Evolutionary conservation across 64 coral and sea anemone genomes (phyloP).

Genomic region (Orbicella faveolata): DNA sequence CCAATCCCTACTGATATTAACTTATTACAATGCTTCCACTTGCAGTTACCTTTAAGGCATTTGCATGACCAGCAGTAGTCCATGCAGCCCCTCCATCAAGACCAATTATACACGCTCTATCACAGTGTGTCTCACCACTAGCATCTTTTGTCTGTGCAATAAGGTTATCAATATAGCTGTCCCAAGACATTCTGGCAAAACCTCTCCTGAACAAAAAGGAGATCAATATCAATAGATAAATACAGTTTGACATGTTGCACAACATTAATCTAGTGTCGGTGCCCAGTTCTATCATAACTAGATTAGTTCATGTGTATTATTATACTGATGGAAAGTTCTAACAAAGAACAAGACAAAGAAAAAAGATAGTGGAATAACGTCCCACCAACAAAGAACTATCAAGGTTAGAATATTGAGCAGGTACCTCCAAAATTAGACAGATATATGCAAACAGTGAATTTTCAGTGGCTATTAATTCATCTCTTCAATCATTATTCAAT

Average conservation of each 20-base stretch:
- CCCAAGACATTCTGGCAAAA: constrained; percentile 59
- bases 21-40: not conserved
- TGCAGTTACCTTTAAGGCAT: constrained; percentile 55
- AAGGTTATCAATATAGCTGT: constrained; percentile 82
- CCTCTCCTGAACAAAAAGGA: not conserved
- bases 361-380: no score
- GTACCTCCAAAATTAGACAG: no score
- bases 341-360: no score
- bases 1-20: no score
- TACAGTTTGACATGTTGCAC: not conserved
- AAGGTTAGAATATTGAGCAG: no score
- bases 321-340: no score
- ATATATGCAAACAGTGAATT: no score
- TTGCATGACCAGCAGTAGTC: constrained; percentile 56
- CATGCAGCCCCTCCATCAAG: constrained; percentile 65
- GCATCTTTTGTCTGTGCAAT: constrained; percentile 65
- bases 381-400: no score
- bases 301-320: no score
- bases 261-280: not conserved
- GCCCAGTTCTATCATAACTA: no score
- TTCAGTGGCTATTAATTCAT: no score
- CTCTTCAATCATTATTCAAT: no score
- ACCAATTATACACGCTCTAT: constrained; percentile 92
- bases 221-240: not conserved
- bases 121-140: constrained; percentile 38